Percentiles rank a stretch among this genome's conserved stretches.
Evolutionary conservation across 2,888 invertebrate genomes (phyloP).

Genomic region (Pyralis farinalis): DNA sequence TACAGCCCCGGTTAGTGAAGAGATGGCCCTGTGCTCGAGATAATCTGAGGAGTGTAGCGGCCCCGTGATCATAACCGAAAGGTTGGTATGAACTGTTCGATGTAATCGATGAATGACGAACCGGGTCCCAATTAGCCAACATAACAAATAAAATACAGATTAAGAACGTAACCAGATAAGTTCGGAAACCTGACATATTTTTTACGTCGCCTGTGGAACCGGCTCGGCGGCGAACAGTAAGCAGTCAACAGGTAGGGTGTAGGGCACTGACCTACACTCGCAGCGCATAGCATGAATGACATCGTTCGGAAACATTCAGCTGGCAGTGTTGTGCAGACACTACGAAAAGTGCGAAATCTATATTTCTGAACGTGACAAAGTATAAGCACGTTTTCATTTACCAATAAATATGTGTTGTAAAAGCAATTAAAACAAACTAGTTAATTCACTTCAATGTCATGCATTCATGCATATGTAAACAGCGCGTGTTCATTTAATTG

Average conservation of each 20-base stretch:
- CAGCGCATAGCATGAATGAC: slow-evolving; percentile 63
- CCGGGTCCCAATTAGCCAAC: background rate
- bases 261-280: slow-evolving; percentile 75
- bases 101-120: too few species aligned
- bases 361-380: background rate
- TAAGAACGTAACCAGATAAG: slow-evolving; percentile 30
- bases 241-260: slow-evolving; percentile 71
- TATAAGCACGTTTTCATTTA: too few species aligned
- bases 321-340: too few species aligned
- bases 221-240: slow-evolving; percentile 55
- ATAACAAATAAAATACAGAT: slow-evolving; percentile 10
- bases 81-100: too few species aligned
- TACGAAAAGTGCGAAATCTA: too few species aligned
- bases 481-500: slow-evolving; percentile 21
- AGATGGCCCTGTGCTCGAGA: too few species aligned
- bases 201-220: slow-evolving; percentile 54
- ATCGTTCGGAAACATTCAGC: slow-evolving; percentile 39
- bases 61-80: too few species aligned
- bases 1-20: too few species aligned
- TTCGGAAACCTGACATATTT: slow-evolving; percentile 44
- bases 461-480: background rate
- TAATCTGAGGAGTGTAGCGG: too few species aligned
- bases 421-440: background rate
- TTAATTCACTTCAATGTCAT: background rate
- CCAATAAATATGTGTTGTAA: background rate